Percentiles rank a stretch among this genome's conserved stretches.
Evolutionary conservation across 1,140 invertebrate species (phyloP).

Genomic region (Sesamia nonagrioides): DNA sequence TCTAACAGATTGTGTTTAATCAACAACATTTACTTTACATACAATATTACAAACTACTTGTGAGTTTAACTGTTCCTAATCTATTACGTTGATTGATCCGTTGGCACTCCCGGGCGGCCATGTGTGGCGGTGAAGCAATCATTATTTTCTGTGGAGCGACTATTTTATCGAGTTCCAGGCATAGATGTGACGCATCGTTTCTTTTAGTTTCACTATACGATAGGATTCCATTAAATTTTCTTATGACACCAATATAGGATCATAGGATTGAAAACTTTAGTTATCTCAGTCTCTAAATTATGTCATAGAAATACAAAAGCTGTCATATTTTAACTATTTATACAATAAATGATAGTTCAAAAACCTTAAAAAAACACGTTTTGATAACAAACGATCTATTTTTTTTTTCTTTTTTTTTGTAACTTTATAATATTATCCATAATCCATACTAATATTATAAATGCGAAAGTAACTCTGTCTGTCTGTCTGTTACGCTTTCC

Average conservation of each 20-base stretch:
- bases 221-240: slow-evolving; percentile 25
- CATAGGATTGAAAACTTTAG: background rate
- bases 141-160: slow-evolving; percentile 38
- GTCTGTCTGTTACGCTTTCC: no score
- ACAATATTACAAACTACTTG: slow-evolving; percentile 20
- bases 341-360: no score
- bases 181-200: slow-evolving; percentile 23
- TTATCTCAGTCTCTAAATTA: background rate
- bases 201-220: slow-evolving; percentile 19
- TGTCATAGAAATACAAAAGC: background rate
- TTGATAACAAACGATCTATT: no score
- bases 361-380: no score
- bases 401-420: no score
- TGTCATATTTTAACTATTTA: background rate
- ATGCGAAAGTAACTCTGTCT: no score
- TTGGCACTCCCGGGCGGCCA: slow-evolving; percentile 26
- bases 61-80: slow-evolving; percentile 2
- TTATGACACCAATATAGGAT: no score
- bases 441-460: no score
- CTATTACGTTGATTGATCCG: slow-evolving; percentile 40
- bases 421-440: no score
- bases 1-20: background rate
- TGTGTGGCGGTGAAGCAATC: slow-evolving; percentile 35
- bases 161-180: slow-evolving; percentile 39
- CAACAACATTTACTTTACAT: background rate